Percentiles rank a stretch among this genome's conserved stretches.
Evolutionary conservation across 2,888 invertebrate genomes (phyloP).

Genomic region (Lycaena phlaeas): DNA sequence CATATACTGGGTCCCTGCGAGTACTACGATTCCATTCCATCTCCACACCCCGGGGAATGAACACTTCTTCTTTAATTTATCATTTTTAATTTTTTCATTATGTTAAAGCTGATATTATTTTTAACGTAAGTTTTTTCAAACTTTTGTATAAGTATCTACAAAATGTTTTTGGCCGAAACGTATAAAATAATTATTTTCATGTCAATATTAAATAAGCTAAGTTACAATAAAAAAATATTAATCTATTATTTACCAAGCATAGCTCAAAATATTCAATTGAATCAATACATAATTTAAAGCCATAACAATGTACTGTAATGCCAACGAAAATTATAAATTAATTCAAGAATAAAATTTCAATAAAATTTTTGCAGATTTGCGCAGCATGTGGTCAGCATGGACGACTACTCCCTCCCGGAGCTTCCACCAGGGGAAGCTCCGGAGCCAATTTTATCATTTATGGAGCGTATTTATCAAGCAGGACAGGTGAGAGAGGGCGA

Average conservation of each 20-base stretch:
- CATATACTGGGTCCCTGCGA: slow-evolving; percentile 57
- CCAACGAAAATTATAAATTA: too few relatives aligned
- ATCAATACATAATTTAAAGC: too few relatives aligned
- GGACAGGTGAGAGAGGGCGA: slow-evolving; percentile 32
- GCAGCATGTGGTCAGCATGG: slow-evolving; percentile 26
- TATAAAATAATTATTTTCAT: too few relatives aligned
- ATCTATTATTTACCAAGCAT: too few relatives aligned
- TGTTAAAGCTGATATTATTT: slow-evolving; percentile 24
- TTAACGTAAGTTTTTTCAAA: slow-evolving; percentile 31
- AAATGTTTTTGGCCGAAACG: too few relatives aligned
- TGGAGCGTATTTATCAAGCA: slow-evolving; percentile 48
- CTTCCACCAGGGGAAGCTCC: slow-evolving; percentile 60
- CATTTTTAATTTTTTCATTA: slow-evolving; percentile 16
- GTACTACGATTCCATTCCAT: slow-evolving; percentile 47
- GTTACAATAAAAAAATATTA: too few relatives aligned
- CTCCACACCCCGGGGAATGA: slow-evolving; percentile 29
- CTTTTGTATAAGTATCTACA: too few relatives aligned
- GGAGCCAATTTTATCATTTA: slow-evolving; percentile 54
- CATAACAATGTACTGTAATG: too few relatives aligned
- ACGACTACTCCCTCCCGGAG: slow-evolving; percentile 41
- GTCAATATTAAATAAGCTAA: too few relatives aligned
- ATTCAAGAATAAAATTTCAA: not conserved
- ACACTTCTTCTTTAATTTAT: slow-evolving; percentile 10
- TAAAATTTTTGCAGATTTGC: slow-evolving; percentile 29
- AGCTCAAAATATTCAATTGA: too few relatives aligned